A percentile compares a stretch with the other conserved stretches of the same genome.
Conservation (phyloP, 2,113 vertebrate genomes). For the Catharus minimus region DNA sequence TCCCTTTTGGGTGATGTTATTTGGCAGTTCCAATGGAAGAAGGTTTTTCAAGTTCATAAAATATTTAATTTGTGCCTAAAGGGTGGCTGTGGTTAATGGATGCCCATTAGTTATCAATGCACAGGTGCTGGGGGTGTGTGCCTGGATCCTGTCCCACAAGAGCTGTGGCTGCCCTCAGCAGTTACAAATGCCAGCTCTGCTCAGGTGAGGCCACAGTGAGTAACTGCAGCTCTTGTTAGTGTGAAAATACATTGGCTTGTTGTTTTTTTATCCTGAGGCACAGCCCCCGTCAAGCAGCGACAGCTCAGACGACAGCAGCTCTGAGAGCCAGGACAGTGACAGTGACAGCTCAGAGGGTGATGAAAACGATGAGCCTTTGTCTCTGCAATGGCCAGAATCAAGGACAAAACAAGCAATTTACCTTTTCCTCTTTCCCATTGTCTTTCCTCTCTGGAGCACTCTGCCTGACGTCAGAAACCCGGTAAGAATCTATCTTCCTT, state of each 20-base stretch:
- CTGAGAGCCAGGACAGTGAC: constrained; percentile 39
- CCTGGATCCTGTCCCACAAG: background rate
- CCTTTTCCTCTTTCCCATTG: constrained; percentile 90
- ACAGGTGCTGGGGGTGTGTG: fast-evolving
- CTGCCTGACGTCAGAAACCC: constrained; percentile 90
- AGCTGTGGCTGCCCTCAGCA: background rate
- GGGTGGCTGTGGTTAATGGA: background rate
- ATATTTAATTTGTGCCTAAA: background rate
- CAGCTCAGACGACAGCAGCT: constrained; percentile 44
- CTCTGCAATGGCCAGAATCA: constrained; percentile 90
- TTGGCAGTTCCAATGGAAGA: background rate
- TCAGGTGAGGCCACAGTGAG: background rate
- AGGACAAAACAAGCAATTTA: constrained; percentile 87
- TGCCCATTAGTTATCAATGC: background rate
- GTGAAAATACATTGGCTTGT: background rate
- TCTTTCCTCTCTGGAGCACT: constrained; percentile 94
- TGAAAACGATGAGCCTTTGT: constrained; percentile 84
- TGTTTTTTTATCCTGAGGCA: background rate
- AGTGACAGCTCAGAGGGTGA: constrained; percentile 63
- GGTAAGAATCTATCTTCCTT: constrained; percentile 68
- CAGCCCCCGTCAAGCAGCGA: background rate
- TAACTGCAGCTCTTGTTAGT: background rate
- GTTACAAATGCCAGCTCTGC: background rate
- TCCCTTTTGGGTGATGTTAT: background rate
- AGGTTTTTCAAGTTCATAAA: background rate